A percentile compares a stretch with the other conserved stretches of the same genome.
These are phyloP conservation scores for Solenopsis invicta DNA, from an alignment of 1,140 invertebrate genomes.

Conservation along the genomic window DNA sequence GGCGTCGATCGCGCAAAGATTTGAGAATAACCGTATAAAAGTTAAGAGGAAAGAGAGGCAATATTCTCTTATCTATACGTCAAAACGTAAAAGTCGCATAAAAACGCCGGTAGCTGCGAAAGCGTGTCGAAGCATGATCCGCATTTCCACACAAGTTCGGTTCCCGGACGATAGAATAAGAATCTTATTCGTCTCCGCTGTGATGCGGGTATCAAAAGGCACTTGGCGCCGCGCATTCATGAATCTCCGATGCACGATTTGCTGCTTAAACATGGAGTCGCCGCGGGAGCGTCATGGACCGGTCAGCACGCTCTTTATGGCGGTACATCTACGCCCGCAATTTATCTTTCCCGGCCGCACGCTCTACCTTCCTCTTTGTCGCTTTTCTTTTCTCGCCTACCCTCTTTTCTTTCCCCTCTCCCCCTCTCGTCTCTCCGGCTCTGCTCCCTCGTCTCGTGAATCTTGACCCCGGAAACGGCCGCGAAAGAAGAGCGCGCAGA, in stretches of 20 bases:
- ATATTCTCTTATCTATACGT: conserved; percentile 29
- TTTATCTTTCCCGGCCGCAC: conserved; percentile 71
- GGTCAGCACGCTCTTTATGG: conserved; percentile 66
- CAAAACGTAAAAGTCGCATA: neutral
- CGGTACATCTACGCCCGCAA: conserved; percentile 67
- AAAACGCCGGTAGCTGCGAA: neutral
- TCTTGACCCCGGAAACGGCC: conserved; percentile 74
- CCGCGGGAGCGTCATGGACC: conserved; percentile 39
- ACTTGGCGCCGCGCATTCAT: conserved; percentile 23
- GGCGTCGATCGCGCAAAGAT: conserved; percentile 35
- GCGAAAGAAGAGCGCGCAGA: conserved; percentile 9
- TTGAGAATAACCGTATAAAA: conserved; percentile 28
- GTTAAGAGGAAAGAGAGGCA: neutral
- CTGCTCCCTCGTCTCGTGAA: conserved; percentile 70
- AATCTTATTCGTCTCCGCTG: neutral
- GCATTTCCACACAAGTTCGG: neutral
- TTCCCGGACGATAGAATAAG: neutral
- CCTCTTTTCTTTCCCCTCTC: neutral
- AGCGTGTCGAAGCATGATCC: neutral
- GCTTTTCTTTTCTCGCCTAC: conserved; percentile 69
- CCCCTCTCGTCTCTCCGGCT: neutral
- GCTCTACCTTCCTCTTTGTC: conserved; percentile 64
- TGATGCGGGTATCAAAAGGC: conserved; percentile 20
- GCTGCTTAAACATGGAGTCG: conserved; percentile 48
- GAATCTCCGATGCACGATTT: conserved; percentile 51